Percentiles rank a stretch among this genome's conserved stretches.
phyloP scores from a whole-genome alignment of 92 coral and sea anemone genomes.

The Palythoa caribaeorum region DNA sequence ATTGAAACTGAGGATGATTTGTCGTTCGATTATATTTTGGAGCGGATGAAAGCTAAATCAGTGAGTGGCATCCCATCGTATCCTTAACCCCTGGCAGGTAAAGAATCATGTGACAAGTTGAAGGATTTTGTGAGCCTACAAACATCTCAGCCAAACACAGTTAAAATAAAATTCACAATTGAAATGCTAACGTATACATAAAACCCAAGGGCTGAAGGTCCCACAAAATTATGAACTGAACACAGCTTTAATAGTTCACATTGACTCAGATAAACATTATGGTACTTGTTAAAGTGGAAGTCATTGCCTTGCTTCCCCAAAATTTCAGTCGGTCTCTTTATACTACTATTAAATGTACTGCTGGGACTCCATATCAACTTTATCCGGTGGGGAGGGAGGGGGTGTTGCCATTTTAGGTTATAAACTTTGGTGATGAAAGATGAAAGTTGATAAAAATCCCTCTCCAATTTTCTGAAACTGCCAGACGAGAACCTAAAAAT shows the following conservation, averaged over 20 bases:
- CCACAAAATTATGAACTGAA: slow-evolving; percentile 6
- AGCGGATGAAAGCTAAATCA: slow-evolving; percentile 5
- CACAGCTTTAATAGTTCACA: slow-evolving; percentile 30
- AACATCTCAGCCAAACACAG: slow-evolving; percentile 5
- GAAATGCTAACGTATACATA: slow-evolving; percentile 1
- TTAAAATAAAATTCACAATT: slow-evolving; percentile 2
- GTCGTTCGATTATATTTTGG: slow-evolving; percentile 4
- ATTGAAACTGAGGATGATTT: background rate
- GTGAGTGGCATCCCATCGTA: slow-evolving; percentile 6
- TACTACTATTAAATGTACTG: too few relatives aligned
- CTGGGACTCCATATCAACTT: too few relatives aligned
- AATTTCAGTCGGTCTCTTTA: too few relatives aligned
- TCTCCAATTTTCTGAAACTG: too few relatives aligned
- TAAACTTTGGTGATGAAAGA: too few relatives aligned
- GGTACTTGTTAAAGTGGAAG: background rate
- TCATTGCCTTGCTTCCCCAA: background rate
- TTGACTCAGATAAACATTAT: background rate
- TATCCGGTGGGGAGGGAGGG: too few relatives aligned
- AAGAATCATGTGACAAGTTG: background rate
- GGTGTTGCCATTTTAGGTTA: too few relatives aligned
- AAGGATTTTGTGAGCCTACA: background rate
- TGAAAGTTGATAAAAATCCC: too few relatives aligned
- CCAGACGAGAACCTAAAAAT: too few relatives aligned
- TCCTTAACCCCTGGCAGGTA: slow-evolving; percentile 8
- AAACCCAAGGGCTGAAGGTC: slow-evolving; percentile 3